Base-by-base conservation (phyloP, 2,797 vertebrate genomes). In the Scarus forsteni region DNA sequence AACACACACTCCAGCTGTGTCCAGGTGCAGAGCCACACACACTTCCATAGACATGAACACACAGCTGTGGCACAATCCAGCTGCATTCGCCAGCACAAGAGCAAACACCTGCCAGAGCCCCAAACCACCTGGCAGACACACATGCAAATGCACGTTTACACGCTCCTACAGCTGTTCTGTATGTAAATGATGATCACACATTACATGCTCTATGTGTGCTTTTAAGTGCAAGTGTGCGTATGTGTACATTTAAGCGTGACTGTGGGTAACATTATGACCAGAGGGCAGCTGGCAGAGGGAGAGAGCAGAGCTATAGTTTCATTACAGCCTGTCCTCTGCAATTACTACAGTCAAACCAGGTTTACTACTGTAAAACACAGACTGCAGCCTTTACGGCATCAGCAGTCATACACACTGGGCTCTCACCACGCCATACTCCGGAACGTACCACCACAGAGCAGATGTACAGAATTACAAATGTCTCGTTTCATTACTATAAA, bases 71-170 rank as follows among this genome's bases (percentile, higher is more conserved):
- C 66, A 85, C 65, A 75, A 80, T 83, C 84, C 90, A 92, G 91
- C 89, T 91, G 92, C 81, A 78, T 85, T 89, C 76, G 77, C 80
- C 76, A 82, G 77, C 67, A 74, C 40, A 0, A 84, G 84, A 70
- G 70, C 79, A 82, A 89, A 89, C 92, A 94, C 92, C 92, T 94
- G 92, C 79, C 80, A 85, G 70, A 77, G 68, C 73, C 85, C 85
- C 68, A 51, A 69, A 86, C 84, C 92, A 93, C 92, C 90, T 92
- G 92, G 89, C 75, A 82, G 59, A 83, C 83, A 79, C 79, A 78
- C 71, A 2, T 54, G 66, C 75, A 73, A 18, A 62, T 53, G 70
- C 66, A 63, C 66, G 60, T 43, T 58, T 50, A 38, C 71, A 80
- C 60, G 71, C 11, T 14, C 59, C 57, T 52, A 57, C 88, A 91